Evolutionary conservation across 2,888 invertebrate genomes (phyloP).

Genomic region (Resseliella maxima): DNA sequence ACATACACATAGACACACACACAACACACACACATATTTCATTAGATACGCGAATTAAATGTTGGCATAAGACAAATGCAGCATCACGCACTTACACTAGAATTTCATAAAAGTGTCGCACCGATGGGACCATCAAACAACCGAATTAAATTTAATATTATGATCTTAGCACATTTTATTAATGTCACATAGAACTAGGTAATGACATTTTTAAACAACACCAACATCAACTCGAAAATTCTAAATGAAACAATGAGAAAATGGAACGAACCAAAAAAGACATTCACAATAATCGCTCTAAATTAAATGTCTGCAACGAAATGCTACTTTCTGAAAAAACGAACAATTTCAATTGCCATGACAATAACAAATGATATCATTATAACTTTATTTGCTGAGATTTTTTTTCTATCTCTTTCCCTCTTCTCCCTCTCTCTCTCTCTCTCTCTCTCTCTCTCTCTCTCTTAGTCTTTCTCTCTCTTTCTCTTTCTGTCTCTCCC

Average conservation of each 20-base stretch:
- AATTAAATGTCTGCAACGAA: slow-evolving; percentile 43
- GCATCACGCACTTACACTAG: background rate
- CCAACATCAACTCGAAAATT: background rate
- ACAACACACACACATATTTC: background rate
- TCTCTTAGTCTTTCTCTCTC: too few relatives aligned
- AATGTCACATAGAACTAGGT: slow-evolving; percentile 29
- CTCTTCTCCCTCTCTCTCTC: too few relatives aligned
- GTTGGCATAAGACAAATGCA: slow-evolving; percentile 44
- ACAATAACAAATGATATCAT: slow-evolving; percentile 53
- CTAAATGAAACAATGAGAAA: background rate
- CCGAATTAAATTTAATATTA: slow-evolving; percentile 53
- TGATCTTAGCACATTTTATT: slow-evolving; percentile 52
- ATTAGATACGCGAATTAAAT: slow-evolving; percentile 29
- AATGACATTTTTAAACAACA: slow-evolving; percentile 11
- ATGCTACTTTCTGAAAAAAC: background rate
- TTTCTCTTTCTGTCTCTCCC: too few relatives aligned
- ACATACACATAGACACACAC: too few relatives aligned
- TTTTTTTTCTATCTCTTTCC: too few relatives aligned
- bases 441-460: too few relatives aligned
- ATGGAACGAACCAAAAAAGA: background rate
- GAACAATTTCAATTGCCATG: slow-evolving; percentile 48
- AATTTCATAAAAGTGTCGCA: background rate
- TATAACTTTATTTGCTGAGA: slow-evolving; percentile 37
- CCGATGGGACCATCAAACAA: slow-evolving; percentile 41
- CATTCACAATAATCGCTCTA: slow-evolving; percentile 19